phyloP scores from a whole-genome alignment of 2,797 vertebrate species.

The Nothura maculosa region DNA sequence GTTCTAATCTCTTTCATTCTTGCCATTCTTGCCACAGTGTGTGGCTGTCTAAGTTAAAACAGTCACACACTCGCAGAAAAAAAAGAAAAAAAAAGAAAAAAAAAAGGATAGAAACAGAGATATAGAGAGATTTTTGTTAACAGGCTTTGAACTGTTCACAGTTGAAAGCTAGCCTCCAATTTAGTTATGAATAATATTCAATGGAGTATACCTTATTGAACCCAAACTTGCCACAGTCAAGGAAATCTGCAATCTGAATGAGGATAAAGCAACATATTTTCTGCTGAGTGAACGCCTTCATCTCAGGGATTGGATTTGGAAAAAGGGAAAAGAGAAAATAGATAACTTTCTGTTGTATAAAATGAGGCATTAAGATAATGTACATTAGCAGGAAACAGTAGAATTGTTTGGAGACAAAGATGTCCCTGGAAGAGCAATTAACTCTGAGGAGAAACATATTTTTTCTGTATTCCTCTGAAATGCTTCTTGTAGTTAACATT shows the following conservation, averaged over 20 bases:
- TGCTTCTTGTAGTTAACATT: rapidly evolving
- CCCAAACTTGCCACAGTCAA: rapidly evolving
- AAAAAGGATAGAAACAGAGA: too few relatives aligned
- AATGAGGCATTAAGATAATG: neutral
- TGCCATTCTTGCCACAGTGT: neutral
- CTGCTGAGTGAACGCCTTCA: neutral
- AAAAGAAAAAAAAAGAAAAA: too few relatives aligned
- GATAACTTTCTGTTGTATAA: neutral
- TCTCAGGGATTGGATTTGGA: neutral
- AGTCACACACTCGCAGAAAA: neutral
- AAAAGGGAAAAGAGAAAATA: neutral
- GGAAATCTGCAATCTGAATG: neutral
- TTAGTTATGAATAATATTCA: neutral
- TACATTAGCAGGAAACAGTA: neutral
- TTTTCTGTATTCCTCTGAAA: neutral
- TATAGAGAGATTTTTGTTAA: too few relatives aligned
- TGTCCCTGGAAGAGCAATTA: neutral
- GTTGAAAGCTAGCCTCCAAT: neutral
- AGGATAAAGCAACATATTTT: rapidly evolving
- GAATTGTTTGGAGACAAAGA: neutral
- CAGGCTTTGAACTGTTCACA: neutral
- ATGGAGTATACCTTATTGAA: neutral
- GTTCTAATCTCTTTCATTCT: neutral
- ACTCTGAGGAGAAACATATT: neutral
- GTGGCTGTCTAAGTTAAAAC: neutral